Conservation (phyloP, 1,140 invertebrate genomes). For the Bombus terrestris region DNA sequence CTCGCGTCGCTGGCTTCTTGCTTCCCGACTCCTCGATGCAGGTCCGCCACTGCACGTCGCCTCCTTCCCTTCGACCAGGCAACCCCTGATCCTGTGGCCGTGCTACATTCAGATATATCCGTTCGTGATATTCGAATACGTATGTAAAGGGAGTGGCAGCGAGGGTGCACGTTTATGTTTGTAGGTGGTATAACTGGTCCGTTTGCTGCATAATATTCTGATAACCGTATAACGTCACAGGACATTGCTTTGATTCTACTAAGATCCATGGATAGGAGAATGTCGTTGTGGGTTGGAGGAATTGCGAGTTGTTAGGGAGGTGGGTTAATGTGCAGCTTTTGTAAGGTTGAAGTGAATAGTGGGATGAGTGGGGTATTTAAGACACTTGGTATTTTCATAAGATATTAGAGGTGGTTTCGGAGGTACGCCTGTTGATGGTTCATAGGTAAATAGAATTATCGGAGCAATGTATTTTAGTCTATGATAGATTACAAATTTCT, state of each 20-base stretch:
- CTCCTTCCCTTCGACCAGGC: background rate
- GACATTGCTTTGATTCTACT: conserved; percentile 20
- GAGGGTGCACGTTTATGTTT: conserved; percentile 18
- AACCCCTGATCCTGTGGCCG: conserved; percentile 26
- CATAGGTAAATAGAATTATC: background rate
- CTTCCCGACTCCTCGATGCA: conserved; percentile 38
- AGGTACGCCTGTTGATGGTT: background rate
- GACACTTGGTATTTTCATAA: background rate
- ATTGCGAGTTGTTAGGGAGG: background rate
- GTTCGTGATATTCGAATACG: conserved; percentile 32
- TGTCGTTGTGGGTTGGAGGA: background rate
- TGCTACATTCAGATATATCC: conserved; percentile 47
- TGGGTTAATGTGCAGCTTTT: background rate
- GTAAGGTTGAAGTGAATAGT: background rate
- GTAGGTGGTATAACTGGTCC: conserved; percentile 1
- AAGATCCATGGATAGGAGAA: background rate
- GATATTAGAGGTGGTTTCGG: background rate
- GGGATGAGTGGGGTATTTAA: background rate
- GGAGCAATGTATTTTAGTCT: no score
- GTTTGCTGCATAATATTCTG: conserved; percentile 19
- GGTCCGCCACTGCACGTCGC: conserved; percentile 37
- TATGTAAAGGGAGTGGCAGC: conserved; percentile 2
- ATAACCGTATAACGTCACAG: conserved; percentile 10
- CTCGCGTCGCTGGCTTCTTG: conserved; percentile 35
- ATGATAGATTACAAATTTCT: background rate